Evolutionary conservation across 1,140 invertebrate species (phyloP).

Genomic region (Metopolophium dirhodum): DNA sequence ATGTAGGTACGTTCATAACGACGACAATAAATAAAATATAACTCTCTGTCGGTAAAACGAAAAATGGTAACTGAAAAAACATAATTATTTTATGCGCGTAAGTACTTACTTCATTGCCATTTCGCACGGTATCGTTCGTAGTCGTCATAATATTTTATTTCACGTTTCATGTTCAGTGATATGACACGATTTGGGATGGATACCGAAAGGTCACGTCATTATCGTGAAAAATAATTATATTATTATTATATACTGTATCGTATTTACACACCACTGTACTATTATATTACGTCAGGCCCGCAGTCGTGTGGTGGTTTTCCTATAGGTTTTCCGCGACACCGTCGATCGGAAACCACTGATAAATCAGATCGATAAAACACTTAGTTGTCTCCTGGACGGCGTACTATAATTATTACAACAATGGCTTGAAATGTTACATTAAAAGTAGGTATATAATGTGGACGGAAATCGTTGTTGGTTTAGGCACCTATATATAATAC

Average conservation of each 20-base stretch:
- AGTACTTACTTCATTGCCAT: conserved; percentile 32
- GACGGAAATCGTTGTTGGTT: not conserved
- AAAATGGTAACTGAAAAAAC: not conserved
- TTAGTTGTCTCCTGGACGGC: not conserved
- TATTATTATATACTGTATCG: not conserved
- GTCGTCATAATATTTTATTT: conserved; percentile 28
- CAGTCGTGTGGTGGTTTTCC: not conserved
- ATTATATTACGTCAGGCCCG: not conserved
- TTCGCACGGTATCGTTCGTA: conserved; percentile 29
- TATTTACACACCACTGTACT: not conserved
- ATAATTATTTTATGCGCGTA: conserved; percentile 33
- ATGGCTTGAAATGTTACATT: not conserved
- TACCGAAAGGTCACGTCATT: conserved; percentile 22
- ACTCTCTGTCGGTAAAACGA: not conserved
- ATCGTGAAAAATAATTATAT: not conserved
- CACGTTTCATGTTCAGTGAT: not conserved
- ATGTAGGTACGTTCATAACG: not conserved
- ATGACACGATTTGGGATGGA: conserved; percentile 3
- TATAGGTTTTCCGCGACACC: not conserved
- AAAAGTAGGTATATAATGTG: not conserved
- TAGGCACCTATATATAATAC: not conserved
- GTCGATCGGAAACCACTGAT: not conserved
- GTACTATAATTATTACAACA: not conserved
- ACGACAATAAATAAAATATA: not conserved
- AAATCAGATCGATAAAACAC: not conserved